These are phyloP conservation scores for Procambarus virginalis DNA, from an alignment of 1,140 invertebrate species.

Conservation along the genomic window DNA sequence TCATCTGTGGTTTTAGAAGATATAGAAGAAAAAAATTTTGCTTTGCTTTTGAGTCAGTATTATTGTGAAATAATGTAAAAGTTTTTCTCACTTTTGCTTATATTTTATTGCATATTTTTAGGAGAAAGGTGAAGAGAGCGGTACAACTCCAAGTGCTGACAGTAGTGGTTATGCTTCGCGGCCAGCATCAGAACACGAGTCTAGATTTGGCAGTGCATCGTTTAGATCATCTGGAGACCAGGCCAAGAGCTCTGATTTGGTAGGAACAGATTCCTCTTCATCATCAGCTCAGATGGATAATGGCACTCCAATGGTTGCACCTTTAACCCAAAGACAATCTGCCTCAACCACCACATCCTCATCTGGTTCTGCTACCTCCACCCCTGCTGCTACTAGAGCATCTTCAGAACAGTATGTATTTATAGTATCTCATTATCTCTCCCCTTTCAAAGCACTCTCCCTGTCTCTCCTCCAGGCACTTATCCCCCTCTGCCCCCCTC, in stretches of 20 bases:
- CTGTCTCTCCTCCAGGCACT: no score
- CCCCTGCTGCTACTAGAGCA: conserved; percentile 18
- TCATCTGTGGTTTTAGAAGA: no score
- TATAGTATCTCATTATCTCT: not conserved
- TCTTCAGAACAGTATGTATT: conserved; percentile 34
- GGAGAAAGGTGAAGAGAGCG: conserved; percentile 49
- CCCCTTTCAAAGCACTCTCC: no score
- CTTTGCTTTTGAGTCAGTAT: no score
- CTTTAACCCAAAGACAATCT: conserved; percentile 11
- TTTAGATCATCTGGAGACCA: conserved; percentile 29
- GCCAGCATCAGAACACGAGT: conserved; percentile 43
- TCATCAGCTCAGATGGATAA: not conserved
- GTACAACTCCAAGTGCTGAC: conserved; percentile 37
- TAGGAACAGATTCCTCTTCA: not conserved
- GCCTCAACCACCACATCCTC: conserved; percentile 10
- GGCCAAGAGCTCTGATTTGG: not conserved
- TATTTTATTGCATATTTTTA: not conserved
- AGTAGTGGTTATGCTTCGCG: conserved; percentile 25
- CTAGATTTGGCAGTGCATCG: conserved; percentile 2
- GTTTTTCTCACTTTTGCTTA: not conserved
- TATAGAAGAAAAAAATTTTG: no score
- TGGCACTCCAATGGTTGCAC: conserved; percentile 16
- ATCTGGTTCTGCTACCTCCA: conserved; percentile 6
- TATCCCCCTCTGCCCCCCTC: no score
- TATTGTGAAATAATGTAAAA: no score